Conservation (phyloP, 2,113 vertebrate species). For the Cyprinodon variegatus region DNA sequence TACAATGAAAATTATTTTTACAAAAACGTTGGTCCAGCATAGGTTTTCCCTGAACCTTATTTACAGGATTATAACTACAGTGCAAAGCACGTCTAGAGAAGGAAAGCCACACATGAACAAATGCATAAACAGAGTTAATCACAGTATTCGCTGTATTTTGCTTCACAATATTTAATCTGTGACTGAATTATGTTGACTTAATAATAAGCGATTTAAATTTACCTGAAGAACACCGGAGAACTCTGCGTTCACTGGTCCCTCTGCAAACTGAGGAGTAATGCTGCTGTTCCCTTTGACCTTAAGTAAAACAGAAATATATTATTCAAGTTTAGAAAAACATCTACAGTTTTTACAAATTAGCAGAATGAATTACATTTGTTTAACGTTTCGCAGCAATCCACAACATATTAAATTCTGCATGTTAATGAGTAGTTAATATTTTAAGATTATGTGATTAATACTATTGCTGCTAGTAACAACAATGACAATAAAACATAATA, state of each 20-base stretch:
- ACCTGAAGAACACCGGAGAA: slow-evolving; percentile 92
- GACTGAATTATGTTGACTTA: neutral
- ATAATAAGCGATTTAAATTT: slow-evolving; percentile 25
- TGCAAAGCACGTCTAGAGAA: neutral
- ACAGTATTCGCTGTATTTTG: neutral
- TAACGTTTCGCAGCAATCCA: no score
- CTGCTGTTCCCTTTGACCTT: slow-evolving; percentile 88
- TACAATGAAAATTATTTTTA: neutral
- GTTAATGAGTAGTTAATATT: no score
- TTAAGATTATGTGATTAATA: neutral
- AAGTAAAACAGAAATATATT: slow-evolving; percentile 31
- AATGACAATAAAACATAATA: neutral
- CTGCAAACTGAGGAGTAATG: slow-evolving; percentile 86
- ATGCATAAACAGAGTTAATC: neutral
- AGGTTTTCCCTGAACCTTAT: neutral
- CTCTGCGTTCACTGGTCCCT: slow-evolving; percentile 87
- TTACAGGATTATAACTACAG: neutral
- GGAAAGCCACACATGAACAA: neutral
- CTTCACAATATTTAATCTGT: neutral
- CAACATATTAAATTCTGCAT: no score
- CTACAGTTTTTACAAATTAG: neutral
- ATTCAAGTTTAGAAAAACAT: no score
- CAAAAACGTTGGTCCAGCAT: neutral
- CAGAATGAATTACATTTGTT: neutral
- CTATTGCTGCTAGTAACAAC: neutral